Base-by-base conservation (phyloP, 37 sponge, comb jelly and placozoan genomes). In the Corticium candelabrum region DNA sequence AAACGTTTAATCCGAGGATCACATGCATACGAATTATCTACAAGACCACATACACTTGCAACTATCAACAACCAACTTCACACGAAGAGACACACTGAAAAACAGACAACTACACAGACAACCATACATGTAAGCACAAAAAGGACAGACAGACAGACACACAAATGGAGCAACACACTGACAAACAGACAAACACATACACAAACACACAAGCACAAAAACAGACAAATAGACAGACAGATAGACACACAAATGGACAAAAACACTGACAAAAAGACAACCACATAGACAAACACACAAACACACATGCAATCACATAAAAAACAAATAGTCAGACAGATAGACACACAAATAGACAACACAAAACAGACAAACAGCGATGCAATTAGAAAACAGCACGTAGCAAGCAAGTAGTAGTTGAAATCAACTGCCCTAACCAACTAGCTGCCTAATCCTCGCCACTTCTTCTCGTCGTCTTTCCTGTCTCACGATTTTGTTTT, bases 401-500 rank as follows among this genome's bases (percentile, higher is more conserved):
- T n/a, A n/a, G n/a, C n/a, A n/a, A n/a, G n/a, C n/a, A n/a, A n/a
- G n/a, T n/a, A 5, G 11, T 11, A 5, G 56, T 43, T 43, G 11
- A 43, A 5, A 43, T 21, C 56, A 69, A 56, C 2, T 76, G 2
- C 38, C 30, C 81, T 69, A 74, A 87, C 92, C 94, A 74, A 91
- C 95, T 37, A 97, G 75, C 34, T 74, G 74, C 27, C 92, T 81
- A 1, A 97, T 78, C 34, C 99, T 68, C 0, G 83, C 68, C 57
- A 77, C 80, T 41, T 97, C 99, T 41, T 94, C 95, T 38, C 87
- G 86, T 84, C 91, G 93, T 62, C 82, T 84, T 81, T 87, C 84
- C 77, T 74, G 82, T 3, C 99, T 68, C 21, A 79, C 90, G 21
- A 86, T 78, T 74, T 94, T 97, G 81, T 97, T 97, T 84, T 89